Conservation (phyloP, 2,797 vertebrate genomes). For the Esox lucius region DNA sequence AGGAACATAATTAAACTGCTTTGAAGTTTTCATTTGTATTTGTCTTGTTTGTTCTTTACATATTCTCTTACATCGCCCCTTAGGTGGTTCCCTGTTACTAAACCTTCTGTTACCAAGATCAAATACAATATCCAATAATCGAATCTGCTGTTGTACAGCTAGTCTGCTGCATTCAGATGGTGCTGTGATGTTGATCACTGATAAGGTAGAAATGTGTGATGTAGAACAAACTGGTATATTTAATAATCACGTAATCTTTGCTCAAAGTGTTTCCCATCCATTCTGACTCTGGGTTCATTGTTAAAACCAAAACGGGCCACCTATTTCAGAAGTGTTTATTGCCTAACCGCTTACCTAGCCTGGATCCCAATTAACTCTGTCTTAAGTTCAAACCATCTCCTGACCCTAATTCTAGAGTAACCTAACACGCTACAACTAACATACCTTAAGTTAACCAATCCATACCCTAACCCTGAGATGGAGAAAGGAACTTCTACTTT, state of each 20-base stretch:
- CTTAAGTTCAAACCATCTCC: too few species aligned
- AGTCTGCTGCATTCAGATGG: constrained; percentile 26
- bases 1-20: constrained; percentile 11
- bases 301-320: too few species aligned
- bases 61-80: not conserved
- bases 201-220: too few species aligned
- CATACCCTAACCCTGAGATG: constrained; percentile 64
- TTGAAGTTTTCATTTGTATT: constrained; percentile 1
- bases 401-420: not conserved
- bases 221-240: too few species aligned
- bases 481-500: constrained; percentile 50
- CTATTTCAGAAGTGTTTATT: too few species aligned
- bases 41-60: not conserved
- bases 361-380: not conserved
- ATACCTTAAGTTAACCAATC: constrained; percentile 25
- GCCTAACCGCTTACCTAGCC: not conserved
- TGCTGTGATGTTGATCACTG: too few species aligned
- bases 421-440: too few species aligned
- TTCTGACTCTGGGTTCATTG: too few species aligned
- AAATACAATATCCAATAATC: constrained; percentile 18
- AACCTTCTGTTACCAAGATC: constrained; percentile 10
- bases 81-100: not conserved
- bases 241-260: too few species aligned
- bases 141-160: constrained; percentile 52
- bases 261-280: too few species aligned